Base-by-base conservation (phyloP, 1,140 invertebrate species). In the Drosophila melanogaster region DNA sequence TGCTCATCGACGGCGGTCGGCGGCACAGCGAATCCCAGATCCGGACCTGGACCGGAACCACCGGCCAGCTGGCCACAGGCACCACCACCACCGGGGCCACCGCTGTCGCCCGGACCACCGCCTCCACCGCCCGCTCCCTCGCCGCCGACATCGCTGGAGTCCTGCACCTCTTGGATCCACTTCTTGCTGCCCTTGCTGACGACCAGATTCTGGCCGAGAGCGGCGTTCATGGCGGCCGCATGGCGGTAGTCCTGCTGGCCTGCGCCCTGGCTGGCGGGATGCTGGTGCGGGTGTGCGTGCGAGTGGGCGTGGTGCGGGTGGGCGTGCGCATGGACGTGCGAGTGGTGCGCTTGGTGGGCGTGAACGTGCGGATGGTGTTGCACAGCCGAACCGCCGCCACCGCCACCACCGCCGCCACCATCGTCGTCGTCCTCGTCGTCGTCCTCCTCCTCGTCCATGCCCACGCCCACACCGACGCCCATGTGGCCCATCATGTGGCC, bases 121-220 rank as follows among this genome's bases (percentile, higher is more conserved):
- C 50, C 60, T 0, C n/a, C 47, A 0, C 53, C 57, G 0, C 61
- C 55, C 4, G 57, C 30, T 0, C 55, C 66, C 14, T 77, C 77
- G 11, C 77, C 72, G 44, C 66, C 67, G 40, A 85, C 85, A 17
- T 89, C 81, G 24, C 66, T 74, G 38, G 60, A 24, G 15, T 76
- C 70, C 47, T 50, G 47, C 8, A 84, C 73, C 41, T 72, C 71
- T 4, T 90, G 49, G 15, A 92, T 92, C 91, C 91, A 92, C 35
- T 92, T 92, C 44, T 92, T 92, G 71, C 91, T 92, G 15, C 91
- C 91, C 64, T 92, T 92, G 65, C 90, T 92, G 46, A 92, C 90
- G 46, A 92, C 91, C 60, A 92, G 71, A 69, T 92, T 92, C 46
- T 92, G 86, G 22, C 91, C 91, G 7, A 90, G 50, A 1, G 85